Evolutionary conservation across 2,113 vertebrate species (phyloP), one percentile per base, ranked within the genome.

Genomic region (Amphiprion ocellaris): DNA sequence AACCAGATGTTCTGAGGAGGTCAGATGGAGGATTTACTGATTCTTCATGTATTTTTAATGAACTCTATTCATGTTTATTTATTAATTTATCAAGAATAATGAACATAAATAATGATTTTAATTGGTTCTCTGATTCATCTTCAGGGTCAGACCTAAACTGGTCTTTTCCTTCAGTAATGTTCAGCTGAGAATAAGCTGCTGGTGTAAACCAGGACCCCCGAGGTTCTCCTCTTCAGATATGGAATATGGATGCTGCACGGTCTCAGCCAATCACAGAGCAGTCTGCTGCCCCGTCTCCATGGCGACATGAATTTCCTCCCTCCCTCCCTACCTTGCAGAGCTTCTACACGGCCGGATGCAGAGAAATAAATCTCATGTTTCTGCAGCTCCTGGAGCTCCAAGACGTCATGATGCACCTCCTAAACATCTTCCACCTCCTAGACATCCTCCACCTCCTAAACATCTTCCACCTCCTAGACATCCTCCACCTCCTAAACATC

Each of bases 221-320:
- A 23, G 85, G 72, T 75, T 61, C 55, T 79, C 46, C 71, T 85
- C 67, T 52, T 83, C 41, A 16, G 77, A 72, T 64, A 80, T 89
- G 62, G 60, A 84, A 85, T 68, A 86, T 84, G 80, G 61, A 84
- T 82, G 82, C 69, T 15, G 17, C 14, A 7, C 49, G 17, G 68
- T 86, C 71, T 80, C 72, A 19, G 10, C 72, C 60, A 89, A 90
- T 91, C 71, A 21, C 67, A 28, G 64, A 28, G 9, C 46, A 49
- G 47, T 61, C 23, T 55, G 77, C 60, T 64, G 41, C 75, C 10
- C 26, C 24, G 41, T 93, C 85, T 62, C 92, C 75, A 93, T 92
- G 76, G 90, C 77, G 90, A 93, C 91, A 11, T n/a, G 12, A 11
- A 44, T 76, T 39, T 59, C 26, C 70, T 41, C 80, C 46, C 24